Evolutionary conservation across 2,888 invertebrate genomes (phyloP), one percentile per base, ranked within the genome.

Genomic region (Orchesella flavescens): DNA sequence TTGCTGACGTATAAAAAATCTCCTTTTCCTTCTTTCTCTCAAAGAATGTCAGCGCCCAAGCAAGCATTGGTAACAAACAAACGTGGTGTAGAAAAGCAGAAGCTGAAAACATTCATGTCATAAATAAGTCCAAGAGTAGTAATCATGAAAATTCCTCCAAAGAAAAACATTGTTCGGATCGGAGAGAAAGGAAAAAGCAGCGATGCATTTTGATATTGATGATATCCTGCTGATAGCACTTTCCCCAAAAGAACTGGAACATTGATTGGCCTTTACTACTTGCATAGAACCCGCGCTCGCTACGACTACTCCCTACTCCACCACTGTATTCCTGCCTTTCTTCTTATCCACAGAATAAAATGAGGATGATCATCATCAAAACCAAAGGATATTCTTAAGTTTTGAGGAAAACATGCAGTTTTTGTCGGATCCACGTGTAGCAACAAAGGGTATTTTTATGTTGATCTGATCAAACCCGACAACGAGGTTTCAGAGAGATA

Each of bases 161-260:
- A 13, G 49, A 49, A 53, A 49, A 53, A 69, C 15, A 23, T 21
- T 19, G 68, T 12, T 46, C 1, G n/a, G n/a, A n/a, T n/a, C n/a
- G n/a, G n/a, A n/a, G 55, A 63, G 71, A 34, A 44, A 17, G 61
- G n/a, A 34, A 7, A 34, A 34, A 34, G 34, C 34, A 34, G 34
- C 34, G 34, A 63, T 75, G 75, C 75, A 65, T 65, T 34, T 34
- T 75, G 75, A 75, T 75, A 24, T 65, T 65, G 75, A 75, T 75
- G 65, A 63, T 65, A 75, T 75, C 75, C 75, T 65, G 75, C 75
- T 75, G 75, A 75, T 75, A 75, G 23, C 75, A 53, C 53, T 75
- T 65, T 53, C 59, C 44, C 73, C 44, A n/a, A 34, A n/a, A 46
- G 66, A 13, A 66, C 34, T 34, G 34, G 34, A 34, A 34, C 34